Conservation (phyloP, 1,140 invertebrate genomes). For the Lasioglossum baleicum region DNA sequence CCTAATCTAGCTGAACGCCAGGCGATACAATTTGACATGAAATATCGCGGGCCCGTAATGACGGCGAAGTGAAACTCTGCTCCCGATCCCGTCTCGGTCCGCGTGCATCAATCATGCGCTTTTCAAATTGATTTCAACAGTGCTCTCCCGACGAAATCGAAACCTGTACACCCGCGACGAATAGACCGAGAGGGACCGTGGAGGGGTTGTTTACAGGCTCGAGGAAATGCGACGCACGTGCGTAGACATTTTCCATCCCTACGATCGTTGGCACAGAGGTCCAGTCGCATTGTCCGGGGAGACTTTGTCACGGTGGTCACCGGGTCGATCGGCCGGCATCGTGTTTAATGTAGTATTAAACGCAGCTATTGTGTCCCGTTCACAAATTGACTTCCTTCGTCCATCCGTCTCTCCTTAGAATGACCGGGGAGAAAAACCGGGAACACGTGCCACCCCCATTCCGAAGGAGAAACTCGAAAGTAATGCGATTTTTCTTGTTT, state of each 20-base stretch:
- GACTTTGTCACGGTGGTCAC: constrained; percentile 60
- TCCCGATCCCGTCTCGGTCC: neutral
- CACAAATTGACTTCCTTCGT: constrained; percentile 71
- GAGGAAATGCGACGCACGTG: constrained; percentile 7
- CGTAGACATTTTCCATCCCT: constrained; percentile 23
- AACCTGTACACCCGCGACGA: neutral
- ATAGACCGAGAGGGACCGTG: no score
- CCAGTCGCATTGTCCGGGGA: constrained; percentile 34
- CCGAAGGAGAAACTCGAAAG: constrained; percentile 60
- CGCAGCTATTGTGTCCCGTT: constrained; percentile 69
- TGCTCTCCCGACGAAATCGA: neutral
- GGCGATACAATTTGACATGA: constrained; percentile 44
- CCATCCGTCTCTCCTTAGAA: constrained; percentile 23
- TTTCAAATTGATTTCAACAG: constrained; percentile 1
- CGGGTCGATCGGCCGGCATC: constrained; percentile 39
- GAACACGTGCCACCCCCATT: constrained; percentile 60
- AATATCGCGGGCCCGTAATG: constrained; percentile 36
- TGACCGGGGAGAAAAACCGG: constrained; percentile 31
- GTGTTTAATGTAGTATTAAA: constrained; percentile 76
- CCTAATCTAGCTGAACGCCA: constrained; percentile 47
- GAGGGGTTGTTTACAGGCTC: neutral
- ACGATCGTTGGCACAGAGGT: constrained; percentile 18
- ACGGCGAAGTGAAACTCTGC: neutral
- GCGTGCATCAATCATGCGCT: neutral
- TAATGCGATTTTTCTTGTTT: constrained; percentile 55